Evolutionary conservation across 2,888 invertebrate genomes (phyloP).

Genomic region (Cataglyphis albicans): DNA sequence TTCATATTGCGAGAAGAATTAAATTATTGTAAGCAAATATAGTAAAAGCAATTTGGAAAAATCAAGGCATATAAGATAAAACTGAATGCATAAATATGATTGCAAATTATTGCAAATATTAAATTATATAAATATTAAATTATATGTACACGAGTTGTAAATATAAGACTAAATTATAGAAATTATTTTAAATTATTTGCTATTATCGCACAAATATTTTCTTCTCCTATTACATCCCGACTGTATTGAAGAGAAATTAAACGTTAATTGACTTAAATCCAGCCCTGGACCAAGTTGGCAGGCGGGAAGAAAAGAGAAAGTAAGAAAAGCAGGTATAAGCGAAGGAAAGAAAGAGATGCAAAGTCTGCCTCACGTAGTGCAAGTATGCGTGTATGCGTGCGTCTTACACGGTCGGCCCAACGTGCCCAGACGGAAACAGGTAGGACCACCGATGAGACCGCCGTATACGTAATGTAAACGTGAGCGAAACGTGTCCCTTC

Average conservation of each 20-base stretch:
- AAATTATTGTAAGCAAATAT: background rate
- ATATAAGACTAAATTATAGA: background rate
- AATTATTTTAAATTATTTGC: background rate
- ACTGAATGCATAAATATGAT: background rate
- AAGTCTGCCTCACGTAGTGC: constrained; percentile 42
- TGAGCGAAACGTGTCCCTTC: constrained; percentile 46
- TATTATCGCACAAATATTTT: background rate
- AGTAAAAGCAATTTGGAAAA: background rate
- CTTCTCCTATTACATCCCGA: background rate
- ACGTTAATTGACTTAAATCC: constrained; percentile 54
- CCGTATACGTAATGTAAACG: constrained; percentile 57
- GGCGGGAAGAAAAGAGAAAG: constrained; percentile 56
- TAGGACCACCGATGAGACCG: constrained; percentile 63
- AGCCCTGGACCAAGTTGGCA: constrained; percentile 64
- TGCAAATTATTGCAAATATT: background rate
- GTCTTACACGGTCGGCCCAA: constrained; percentile 54
- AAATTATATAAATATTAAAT: background rate
- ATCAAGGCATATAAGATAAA: background rate
- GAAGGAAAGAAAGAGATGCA: constrained; percentile 61
- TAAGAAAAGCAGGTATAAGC: constrained; percentile 52
- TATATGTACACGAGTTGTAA: no score
- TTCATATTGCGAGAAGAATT: background rate
- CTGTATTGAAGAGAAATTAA: background rate
- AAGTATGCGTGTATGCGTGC: constrained; percentile 37
- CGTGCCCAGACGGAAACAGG: constrained; percentile 64